Base-by-base conservation (phyloP, 2,113 vertebrate species). In the Blennius ocellaris region DNA sequence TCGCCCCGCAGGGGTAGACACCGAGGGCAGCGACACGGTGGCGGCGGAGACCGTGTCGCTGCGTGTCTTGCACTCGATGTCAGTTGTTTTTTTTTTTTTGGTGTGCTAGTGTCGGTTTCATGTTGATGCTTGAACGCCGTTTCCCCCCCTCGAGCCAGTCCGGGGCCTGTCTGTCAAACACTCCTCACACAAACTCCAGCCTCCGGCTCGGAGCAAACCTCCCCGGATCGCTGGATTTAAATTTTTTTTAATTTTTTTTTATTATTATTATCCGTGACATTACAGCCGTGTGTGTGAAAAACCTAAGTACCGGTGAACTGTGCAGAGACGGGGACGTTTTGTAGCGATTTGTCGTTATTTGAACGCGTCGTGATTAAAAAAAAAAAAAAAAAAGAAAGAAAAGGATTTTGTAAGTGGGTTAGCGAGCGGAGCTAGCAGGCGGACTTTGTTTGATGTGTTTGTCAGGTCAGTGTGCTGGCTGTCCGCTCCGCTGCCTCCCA, bases 371-470 rank as follows among this genome's bases (percentile, higher is more conserved):
- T 75, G 45, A 30, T n/a, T n/a, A n/a, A n/a, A n/a, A n/a, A n/a
- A n/a, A n/a, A n/a, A n/a, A n/a, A n/a, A n/a, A n/a, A n/a, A n/a
- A n/a, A n/a, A n/a, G n/a, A n/a, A n/a, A n/a, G n/a, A n/a, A n/a
- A n/a, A n/a, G n/a, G n/a, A n/a, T 14, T 73, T 83, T 74, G 54
- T 56, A 60, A 80, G 80, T 74, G 69, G 80, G 51, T 74, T 69
- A 67, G 83, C 79, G 16, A 16, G 66, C 16, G 11, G 2, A 41
- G 85, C 81, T 77, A 66, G 41, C 63, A 12, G 72, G 73, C 55
- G 69, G 83, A 90, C 89, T 89, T 90, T 90, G 89, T 92, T 90
- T 90, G 90, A 87, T 82, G 87, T 89, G 87, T 92, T 89, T 87
- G 89, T 89, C 90, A 89, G 89, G 82, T 88, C 87, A 74, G 76